Evolutionary conservation across 2,113 vertebrate species (phyloP), one percentile per base, ranked within the genome.

Genomic region (Calonectris borealis): DNA sequence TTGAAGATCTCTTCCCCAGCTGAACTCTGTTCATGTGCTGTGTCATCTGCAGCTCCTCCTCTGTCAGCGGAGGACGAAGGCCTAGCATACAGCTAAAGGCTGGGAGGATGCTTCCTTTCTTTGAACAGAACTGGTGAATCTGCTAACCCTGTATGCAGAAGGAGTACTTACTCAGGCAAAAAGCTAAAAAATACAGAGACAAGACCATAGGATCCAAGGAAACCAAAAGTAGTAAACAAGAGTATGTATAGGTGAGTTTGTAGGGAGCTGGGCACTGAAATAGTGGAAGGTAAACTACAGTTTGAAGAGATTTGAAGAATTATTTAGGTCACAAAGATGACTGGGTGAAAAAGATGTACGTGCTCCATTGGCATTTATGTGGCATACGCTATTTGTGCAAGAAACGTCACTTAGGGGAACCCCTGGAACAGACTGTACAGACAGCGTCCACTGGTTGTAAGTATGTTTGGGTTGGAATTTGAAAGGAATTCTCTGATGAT

Each of bases 351-450:
- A 75, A 3, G 0, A 60, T 26, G 15, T 51, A 26, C 2, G 0
- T 78, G 44, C 16, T 95, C 46, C 32, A 10, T 10, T 68, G n/a
- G 13, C 10, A 10, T 86, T 69, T 86, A 31, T 16, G 3, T 8
- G 31, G 40, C 29, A 62, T 27, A 80, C 84, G 22, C 38, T 88
- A 16, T 71, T 64, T 70, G 20, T 55, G 32, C 71, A 82, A 83
- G 44, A 61, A 76, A 25, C 13, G 20, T 72, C 54, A 52, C 44
- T 65, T 76, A 52, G 29, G 25, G 38, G 31, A 86, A 65, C 21
- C 25, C 62, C 36, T 80, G 64, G 83, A 92, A 83, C 91, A 88
- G 58, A 52, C 38, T 88, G 83, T 93, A 69, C 83, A 69, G 66
- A 48, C 57, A 46, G 24, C 38, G 49, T 76, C 70, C 29, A 13